A percentile compares a stretch with the other conserved stretches of the same genome.
Conservation (phyloP, 2,113 vertebrate genomes). For the Tenebrosternarchus preto region DNA sequence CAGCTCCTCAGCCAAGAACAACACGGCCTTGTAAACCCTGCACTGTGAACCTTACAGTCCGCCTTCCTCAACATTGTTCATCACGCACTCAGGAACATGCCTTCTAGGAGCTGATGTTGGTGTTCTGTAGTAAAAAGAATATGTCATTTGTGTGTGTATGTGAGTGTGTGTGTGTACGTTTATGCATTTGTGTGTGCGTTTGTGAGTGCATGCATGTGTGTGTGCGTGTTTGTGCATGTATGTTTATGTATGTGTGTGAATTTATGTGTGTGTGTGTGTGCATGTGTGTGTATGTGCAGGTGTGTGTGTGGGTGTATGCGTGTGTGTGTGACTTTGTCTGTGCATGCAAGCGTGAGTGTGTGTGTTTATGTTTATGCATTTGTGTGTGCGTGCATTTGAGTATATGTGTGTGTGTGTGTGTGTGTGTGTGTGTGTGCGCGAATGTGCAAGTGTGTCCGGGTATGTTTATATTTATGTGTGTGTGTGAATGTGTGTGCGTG, state of each 20-base stretch:
- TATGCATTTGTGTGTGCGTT: conserved; percentile 19
- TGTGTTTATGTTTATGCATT: conserved; percentile 50
- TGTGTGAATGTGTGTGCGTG: conserved; percentile 4
- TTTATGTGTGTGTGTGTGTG: conserved; percentile 47
- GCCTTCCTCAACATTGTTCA: not conserved
- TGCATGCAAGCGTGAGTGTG: conserved; percentile 27
- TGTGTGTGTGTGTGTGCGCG: conserved; percentile 56
- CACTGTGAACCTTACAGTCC: conserved; percentile 4
- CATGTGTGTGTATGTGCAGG: not conserved
- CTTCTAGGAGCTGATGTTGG: not conserved
- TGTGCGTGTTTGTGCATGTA: conserved; percentile 30
- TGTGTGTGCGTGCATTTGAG: conserved; percentile 28
- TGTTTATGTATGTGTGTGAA: conserved; percentile 61
- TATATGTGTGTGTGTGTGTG: conserved; percentile 55
- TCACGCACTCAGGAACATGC: not conserved
- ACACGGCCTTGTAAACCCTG: conserved; percentile 20
- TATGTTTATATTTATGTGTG: conserved; percentile 54
- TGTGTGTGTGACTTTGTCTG: conserved; percentile 18
- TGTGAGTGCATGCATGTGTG: conserved; percentile 64
- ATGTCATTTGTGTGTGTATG: not conserved
- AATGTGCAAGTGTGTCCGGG: conserved; percentile 57
- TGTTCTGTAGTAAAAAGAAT: conserved; percentile 41
- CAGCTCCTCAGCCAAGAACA: conserved; percentile 9
- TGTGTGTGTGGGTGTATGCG: conserved; percentile 8
- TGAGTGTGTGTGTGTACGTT: conserved; percentile 51